Conservation (phyloP, 2,888 invertebrate species). For the Aphelenchoides bicaudatus region DNA sequence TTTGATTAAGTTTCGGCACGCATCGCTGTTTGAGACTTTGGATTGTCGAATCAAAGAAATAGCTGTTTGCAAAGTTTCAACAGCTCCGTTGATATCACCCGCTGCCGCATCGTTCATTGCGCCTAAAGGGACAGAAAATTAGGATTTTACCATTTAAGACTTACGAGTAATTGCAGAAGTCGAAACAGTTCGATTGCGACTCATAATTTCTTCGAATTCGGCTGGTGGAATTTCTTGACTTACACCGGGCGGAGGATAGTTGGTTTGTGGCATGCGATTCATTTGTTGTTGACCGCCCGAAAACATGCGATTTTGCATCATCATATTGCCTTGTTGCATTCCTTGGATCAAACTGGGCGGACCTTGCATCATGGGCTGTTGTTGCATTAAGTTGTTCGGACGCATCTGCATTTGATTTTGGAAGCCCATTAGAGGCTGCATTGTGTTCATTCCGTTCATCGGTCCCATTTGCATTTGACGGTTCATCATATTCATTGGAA, state of each 20-base stretch:
- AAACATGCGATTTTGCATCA: neutral
- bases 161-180: conserved; percentile 96
- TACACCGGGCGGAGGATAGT: neutral
- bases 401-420: too few species aligned
- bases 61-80: conserved; percentile 95
- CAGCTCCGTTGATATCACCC: conserved; percentile 91
- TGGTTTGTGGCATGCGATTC: neutral
- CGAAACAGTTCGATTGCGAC: conserved; percentile 84
- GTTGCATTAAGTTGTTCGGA: conserved; percentile 20
- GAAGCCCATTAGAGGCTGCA: neutral
- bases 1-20: conserved; percentile 94
- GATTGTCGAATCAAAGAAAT: conserved; percentile 97
- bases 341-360: conserved; percentile 15
- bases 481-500: conserved; percentile 25
- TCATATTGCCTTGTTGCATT: conserved; percentile 10
- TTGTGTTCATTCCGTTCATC: conserved; percentile 8
- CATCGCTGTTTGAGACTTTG: conserved; percentile 88
- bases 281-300: neutral
- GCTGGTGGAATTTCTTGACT: conserved; percentile 69
- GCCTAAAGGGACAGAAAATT: too few species aligned
- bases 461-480: conserved; percentile 18
- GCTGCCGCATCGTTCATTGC: conserved; percentile 72
- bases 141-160: too few species aligned
- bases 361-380: conserved; percentile 21
- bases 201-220: conserved; percentile 97